These are phyloP conservation scores for Poeciliopsis prolifica DNA, from an alignment of 2,113 vertebrate species.

Conservation along the genomic window DNA sequence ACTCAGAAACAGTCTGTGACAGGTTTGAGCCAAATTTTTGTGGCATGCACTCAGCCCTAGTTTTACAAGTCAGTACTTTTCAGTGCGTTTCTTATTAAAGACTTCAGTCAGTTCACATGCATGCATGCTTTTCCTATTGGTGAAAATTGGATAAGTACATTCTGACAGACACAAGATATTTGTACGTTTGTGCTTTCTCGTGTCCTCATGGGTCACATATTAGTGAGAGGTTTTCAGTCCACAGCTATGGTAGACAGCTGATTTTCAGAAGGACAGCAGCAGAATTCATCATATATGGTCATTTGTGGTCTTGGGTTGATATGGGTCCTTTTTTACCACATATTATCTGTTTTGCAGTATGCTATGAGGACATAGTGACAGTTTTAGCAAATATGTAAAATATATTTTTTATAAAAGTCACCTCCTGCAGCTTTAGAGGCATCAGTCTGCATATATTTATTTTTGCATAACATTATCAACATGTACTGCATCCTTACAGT, in stretches of 20 bases:
- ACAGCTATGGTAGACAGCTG: neutral
- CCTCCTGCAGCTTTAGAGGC: too few relatives aligned
- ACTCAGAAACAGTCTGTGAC: slow-evolving; percentile 23
- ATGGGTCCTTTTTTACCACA: too few relatives aligned
- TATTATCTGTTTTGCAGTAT: too few relatives aligned
- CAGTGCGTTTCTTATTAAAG: slow-evolving; percentile 15
- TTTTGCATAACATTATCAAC: too few relatives aligned
- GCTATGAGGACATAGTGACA: too few relatives aligned
- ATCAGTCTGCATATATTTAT: too few relatives aligned
- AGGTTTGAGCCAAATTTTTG: slow-evolving; percentile 29
- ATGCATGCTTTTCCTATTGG: slow-evolving; percentile 52
- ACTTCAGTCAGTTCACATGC: slow-evolving; percentile 43
- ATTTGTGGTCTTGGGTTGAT: too few relatives aligned
- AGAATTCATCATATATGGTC: neutral
- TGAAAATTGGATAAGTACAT: slow-evolving; percentile 49
- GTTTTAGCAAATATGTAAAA: too few relatives aligned
- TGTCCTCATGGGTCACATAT: slow-evolving; percentile 13
- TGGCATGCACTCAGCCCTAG: slow-evolving; percentile 40
- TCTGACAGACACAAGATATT: slow-evolving; percentile 8
- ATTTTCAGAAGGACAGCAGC: neutral
- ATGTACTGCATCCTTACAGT: too few relatives aligned
- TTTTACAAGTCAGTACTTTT: slow-evolving; percentile 39
- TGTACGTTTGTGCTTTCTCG: neutral
- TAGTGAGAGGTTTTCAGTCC: neutral
- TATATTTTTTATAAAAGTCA: too few relatives aligned